Percentiles rank a stretch among this genome's conserved stretches.
These are phyloP conservation scores for Xiphias gladius DNA, from an alignment of 2,113 vertebrate genomes.

Conservation along the genomic window DNA sequence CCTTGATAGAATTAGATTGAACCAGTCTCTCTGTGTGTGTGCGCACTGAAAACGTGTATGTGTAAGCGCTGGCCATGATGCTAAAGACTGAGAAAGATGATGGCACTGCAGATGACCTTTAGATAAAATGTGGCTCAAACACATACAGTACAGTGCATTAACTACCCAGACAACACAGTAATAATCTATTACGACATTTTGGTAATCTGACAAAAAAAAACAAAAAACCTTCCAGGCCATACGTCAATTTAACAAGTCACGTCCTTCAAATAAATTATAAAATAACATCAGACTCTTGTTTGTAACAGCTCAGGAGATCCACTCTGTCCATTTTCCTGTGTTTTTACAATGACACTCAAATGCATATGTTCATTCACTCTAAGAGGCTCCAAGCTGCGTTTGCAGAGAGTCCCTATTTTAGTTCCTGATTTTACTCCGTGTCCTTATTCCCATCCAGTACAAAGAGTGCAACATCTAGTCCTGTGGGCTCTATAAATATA, in stretches of 20 bases:
- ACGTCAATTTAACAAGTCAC: slow-evolving; percentile 42
- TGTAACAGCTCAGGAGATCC: slow-evolving; percentile 2
- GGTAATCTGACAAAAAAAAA: slow-evolving; percentile 19
- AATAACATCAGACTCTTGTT: slow-evolving; percentile 35
- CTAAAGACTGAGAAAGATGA: slow-evolving; percentile 65
- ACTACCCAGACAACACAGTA: slow-evolving; percentile 37
- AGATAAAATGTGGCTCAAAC: slow-evolving; percentile 54
- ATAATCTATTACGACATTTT: slow-evolving; percentile 51
- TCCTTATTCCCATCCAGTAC: slow-evolving; percentile 61
- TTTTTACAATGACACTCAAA: slow-evolving; percentile 61
- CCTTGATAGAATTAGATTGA: slow-evolving; percentile 74
- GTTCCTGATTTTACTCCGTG: slow-evolving; percentile 58
- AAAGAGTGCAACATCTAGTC: slow-evolving; percentile 60
- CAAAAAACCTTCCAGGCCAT: slow-evolving; percentile 14
- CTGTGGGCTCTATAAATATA: slow-evolving; percentile 73
- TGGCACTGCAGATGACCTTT: slow-evolving; percentile 71
- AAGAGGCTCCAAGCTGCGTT: slow-evolving; percentile 49
- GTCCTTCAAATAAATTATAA: slow-evolving; percentile 58
- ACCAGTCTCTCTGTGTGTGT: slow-evolving; percentile 38
- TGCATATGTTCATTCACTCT: slow-evolving; percentile 43
- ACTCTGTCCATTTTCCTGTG: slow-evolving; percentile 49
- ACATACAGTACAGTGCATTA: slow-evolving; percentile 41
- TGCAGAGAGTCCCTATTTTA: slow-evolving; percentile 65
- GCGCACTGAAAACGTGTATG: slow-evolving; percentile 6
- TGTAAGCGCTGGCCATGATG: slow-evolving; percentile 36